Evolutionary conservation across 2,888 invertebrate species (phyloP).

Genomic region (Serrognathus titanus): DNA sequence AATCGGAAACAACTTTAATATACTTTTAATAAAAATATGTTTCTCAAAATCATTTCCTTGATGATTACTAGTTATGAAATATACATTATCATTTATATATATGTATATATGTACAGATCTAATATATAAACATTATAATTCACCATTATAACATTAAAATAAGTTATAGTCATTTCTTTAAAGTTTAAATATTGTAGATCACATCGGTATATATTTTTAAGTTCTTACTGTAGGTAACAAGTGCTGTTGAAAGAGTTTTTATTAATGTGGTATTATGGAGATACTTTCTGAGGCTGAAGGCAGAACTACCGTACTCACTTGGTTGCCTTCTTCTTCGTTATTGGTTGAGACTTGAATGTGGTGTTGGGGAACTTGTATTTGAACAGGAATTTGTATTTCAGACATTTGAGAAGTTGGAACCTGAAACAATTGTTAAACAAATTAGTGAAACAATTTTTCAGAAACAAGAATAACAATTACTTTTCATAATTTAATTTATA

Average conservation of each 20-base stretch:
- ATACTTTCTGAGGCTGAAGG: conserved; percentile 52
- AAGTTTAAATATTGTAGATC: not conserved
- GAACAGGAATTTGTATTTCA: conserved; percentile 60
- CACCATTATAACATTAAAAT: not conserved
- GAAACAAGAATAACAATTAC: too few relatives aligned
- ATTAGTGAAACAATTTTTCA: too few relatives aligned
- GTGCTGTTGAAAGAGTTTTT: not conserved
- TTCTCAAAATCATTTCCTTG: too few relatives aligned
- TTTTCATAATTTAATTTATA: too few relatives aligned
- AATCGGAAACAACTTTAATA: too few relatives aligned
- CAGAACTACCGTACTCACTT: conserved; percentile 53
- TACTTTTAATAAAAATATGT: too few relatives aligned
- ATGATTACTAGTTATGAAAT: not conserved
- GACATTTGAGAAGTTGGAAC: conserved; percentile 46
- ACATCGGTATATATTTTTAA: conserved; percentile 1
- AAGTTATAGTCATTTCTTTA: not conserved
- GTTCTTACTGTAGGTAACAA: conserved; percentile 1
- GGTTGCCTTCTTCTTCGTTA: conserved; percentile 39
- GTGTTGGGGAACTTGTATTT: conserved; percentile 63
- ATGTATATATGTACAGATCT: not conserved
- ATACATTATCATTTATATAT: not conserved
- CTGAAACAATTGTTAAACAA: conserved; percentile 9
- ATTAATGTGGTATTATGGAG: conserved; percentile 30
- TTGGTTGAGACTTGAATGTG: conserved; percentile 43
- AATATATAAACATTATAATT: conserved; percentile 1